phyloP scores from a whole-genome alignment of 2,888 invertebrate genomes.

The Eumerus sabulonum region DNA sequence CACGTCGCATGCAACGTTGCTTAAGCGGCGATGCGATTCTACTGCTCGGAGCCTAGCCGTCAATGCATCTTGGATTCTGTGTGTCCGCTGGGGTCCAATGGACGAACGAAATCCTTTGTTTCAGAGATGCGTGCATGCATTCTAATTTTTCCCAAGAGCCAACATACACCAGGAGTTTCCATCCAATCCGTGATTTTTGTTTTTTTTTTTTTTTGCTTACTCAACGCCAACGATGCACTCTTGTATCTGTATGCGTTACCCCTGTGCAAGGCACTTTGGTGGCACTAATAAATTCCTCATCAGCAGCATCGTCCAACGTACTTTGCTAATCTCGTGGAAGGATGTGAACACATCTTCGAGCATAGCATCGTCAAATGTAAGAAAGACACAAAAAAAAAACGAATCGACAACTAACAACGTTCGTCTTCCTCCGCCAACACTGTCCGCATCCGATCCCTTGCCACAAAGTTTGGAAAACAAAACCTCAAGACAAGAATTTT shows the following conservation, averaged over 20 bases:
- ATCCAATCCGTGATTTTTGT: constrained; percentile 5
- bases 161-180: constrained; percentile 42
- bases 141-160: constrained; percentile 64
- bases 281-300: constrained; percentile 61
- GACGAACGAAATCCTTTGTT: constrained; percentile 51
- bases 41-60: too few species aligned
- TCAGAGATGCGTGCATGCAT: constrained; percentile 64
- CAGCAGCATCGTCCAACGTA: constrained; percentile 35
- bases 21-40: constrained; percentile 2
- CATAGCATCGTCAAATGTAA: too few species aligned
- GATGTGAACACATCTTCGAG: too few species aligned
- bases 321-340: too few species aligned
- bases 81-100: too few species aligned
- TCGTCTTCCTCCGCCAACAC: constrained; percentile 2
- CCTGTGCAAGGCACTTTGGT: constrained; percentile 34
- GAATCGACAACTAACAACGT: constrained; percentile 20
- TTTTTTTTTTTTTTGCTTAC: constrained; percentile 23
- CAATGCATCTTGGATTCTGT: not conserved
- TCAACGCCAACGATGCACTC: not conserved
- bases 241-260: constrained; percentile 47
- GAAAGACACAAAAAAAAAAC: constrained; percentile 34
- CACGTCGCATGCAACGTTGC: constrained; percentile 52
- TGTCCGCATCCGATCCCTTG: constrained; percentile 33
- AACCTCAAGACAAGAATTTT: constrained; percentile 43
- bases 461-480: constrained; percentile 34